Evolutionary conservation across 1,140 invertebrate genomes (phyloP).

Genomic region (Grapholita molesta): DNA sequence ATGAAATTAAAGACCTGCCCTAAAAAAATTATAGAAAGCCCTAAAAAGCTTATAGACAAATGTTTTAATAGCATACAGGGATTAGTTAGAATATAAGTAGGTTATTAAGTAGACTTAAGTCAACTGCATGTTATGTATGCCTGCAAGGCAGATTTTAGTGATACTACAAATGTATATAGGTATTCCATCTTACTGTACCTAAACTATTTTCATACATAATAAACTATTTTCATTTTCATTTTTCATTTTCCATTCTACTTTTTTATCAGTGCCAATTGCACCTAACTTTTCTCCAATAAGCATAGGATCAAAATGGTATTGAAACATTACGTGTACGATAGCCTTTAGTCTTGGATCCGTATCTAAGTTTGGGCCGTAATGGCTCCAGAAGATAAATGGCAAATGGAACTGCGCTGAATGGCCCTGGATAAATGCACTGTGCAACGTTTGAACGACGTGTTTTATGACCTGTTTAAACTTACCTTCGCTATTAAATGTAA

Average conservation of each 20-base stretch:
- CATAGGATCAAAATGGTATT: neutral
- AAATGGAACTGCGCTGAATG: constrained; percentile 14
- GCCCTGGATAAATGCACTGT: constrained; percentile 15
- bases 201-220: too few species aligned
- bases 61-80: too few species aligned
- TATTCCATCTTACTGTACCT: too few species aligned
- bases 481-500: constrained; percentile 14
- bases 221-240: too few species aligned
- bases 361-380: constrained; percentile 15
- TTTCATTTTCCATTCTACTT: neutral
- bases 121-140: too few species aligned
- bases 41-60: too few species aligned
- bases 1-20: too few species aligned
- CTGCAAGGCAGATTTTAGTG: too few species aligned
- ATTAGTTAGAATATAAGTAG: too few species aligned
- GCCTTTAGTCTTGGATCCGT: constrained; percentile 12
- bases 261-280: neutral
- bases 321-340: neutral
- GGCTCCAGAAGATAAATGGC: constrained; percentile 6
- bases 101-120: too few species aligned
- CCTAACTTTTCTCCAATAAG: neutral
- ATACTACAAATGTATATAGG: too few species aligned
- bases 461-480: constrained; percentile 18
- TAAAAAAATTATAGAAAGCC: too few species aligned
- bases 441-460: constrained; percentile 14